Evolutionary conservation across 2,113 vertebrate genomes (phyloP).

Genomic region (Stercorarius parasiticus): DNA sequence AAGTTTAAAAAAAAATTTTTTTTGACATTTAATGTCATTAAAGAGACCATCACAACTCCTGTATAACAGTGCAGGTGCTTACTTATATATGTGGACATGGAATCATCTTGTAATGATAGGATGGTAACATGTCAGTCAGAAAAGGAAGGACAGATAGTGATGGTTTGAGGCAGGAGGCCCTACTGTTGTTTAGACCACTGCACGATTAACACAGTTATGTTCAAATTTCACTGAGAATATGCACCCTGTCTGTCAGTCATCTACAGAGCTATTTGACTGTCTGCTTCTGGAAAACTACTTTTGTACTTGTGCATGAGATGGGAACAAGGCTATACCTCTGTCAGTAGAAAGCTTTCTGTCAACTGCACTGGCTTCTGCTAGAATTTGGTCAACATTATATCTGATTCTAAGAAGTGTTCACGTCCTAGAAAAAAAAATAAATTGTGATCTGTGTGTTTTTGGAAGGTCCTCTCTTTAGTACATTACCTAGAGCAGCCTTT

Average conservation of each 20-base stretch:
- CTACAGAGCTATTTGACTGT: neutral
- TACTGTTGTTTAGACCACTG: neutral
- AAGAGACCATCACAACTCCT: neutral
- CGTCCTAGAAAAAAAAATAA: neutral
- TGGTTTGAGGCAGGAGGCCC: neutral
- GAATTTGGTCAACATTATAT: neutral
- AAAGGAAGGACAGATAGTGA: neutral
- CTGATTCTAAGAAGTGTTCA: neutral
- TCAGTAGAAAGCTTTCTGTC: neutral
- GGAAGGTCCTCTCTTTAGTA: neutral
- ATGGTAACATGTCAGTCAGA: neutral
- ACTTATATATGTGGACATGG: rapidly evolving
- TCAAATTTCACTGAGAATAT: neutral
- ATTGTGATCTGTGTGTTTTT: neutral
- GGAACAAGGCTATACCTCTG: neutral
- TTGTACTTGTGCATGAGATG: neutral
- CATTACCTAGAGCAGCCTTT: neutral
- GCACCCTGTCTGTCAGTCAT: rapidly evolving
- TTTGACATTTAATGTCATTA: neutral
- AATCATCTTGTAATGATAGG: neutral
- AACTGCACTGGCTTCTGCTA: neutral
- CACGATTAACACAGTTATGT: neutral
- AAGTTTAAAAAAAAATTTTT: neutral
- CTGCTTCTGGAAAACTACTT: neutral
- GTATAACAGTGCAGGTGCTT: neutral